Evolutionary conservation across 2,113 vertebrate genomes (phyloP).

Genomic region (Leucosticte australis): DNA sequence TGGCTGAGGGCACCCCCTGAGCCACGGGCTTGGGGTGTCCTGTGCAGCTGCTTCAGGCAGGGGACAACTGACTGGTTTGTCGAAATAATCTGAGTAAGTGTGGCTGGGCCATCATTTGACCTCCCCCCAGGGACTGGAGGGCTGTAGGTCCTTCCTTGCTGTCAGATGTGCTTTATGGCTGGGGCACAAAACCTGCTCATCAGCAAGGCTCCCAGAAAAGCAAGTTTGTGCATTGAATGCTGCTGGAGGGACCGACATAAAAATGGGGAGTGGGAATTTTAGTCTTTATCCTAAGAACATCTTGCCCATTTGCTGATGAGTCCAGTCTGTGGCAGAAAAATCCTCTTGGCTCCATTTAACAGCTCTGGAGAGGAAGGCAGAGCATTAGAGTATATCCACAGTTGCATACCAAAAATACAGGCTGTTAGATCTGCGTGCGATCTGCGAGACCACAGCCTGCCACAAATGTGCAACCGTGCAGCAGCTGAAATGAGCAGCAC

Average conservation of each 20-base stretch:
- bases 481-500: background rate
- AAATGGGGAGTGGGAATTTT: background rate
- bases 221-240: rapidly evolving
- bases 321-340: background rate
- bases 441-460: background rate
- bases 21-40: rapidly evolving
- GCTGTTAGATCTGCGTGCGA: background rate
- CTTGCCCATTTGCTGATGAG: background rate
- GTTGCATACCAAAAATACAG: background rate
- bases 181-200: background rate
- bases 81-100: background rate
- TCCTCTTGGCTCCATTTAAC: background rate
- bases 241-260: background rate
- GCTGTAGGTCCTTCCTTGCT: background rate
- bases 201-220: background rate
- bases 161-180: background rate
- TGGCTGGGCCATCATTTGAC: background rate
- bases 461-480: background rate
- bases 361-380: background rate
- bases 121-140: rapidly evolving
- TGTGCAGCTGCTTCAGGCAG: background rate
- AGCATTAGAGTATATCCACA: background rate
- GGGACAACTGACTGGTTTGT: background rate
- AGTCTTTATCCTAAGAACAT: background rate
- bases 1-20: rapidly evolving